Conservation (phyloP, 2,888 invertebrate genomes). For the Leptopilina syphax region DNA sequence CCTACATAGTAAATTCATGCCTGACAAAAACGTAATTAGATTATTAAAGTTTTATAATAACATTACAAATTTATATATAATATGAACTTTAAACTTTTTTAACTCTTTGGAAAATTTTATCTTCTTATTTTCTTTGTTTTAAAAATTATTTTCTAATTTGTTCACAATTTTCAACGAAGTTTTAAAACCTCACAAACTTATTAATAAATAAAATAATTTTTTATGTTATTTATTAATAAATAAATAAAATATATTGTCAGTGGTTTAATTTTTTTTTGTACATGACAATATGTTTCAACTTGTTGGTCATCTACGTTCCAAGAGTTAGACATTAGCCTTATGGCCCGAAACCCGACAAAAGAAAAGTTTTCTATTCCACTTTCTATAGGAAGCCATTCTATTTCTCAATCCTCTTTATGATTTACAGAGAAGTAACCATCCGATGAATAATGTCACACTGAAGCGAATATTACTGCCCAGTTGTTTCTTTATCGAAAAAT, state of each 20-base stretch:
- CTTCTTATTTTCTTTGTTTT: too few species aligned
- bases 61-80: too few species aligned
- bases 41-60: neutral
- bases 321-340: slow-evolving; percentile 7
- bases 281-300: neutral
- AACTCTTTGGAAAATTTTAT: too few species aligned
- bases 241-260: neutral
- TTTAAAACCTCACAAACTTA: too few species aligned
- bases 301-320: slow-evolving; percentile 18
- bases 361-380: slow-evolving; percentile 16
- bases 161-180: too few species aligned
- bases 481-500: neutral
- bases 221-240: too few species aligned
- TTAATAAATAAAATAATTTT: too few species aligned
- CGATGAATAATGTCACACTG: slow-evolving; percentile 23
- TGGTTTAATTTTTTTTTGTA: neutral
- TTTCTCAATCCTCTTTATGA: slow-evolving; percentile 38
- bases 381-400: slow-evolving; percentile 36
- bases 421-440: slow-evolving; percentile 25
- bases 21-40: neutral
- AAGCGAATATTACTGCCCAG: slow-evolving; percentile 17
- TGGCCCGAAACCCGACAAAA: slow-evolving; percentile 35
- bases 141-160: too few species aligned
- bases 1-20: neutral
- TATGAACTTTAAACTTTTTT: too few species aligned